phyloP scores from a whole-genome alignment of 2,888 invertebrate genomes.

The Pseudoips prasinana region DNA sequence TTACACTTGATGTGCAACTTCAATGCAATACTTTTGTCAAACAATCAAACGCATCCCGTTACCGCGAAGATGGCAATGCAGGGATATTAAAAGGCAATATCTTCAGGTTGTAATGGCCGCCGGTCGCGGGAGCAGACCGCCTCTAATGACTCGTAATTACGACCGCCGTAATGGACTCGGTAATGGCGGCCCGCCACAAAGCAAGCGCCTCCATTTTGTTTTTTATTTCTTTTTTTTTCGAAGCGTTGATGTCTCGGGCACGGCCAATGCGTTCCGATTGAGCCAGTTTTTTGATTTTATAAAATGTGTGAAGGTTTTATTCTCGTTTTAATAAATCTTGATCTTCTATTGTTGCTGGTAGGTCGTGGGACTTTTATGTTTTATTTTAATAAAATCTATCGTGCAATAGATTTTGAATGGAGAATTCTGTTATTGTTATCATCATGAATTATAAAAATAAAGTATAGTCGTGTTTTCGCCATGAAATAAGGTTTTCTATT shows the following conservation, averaged over 20 bases:
- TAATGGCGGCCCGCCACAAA: conserved; percentile 72
- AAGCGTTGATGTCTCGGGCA: conserved; percentile 44
- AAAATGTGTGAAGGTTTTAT: conserved; percentile 42
- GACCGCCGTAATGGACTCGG: conserved; percentile 65
- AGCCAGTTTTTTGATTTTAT: conserved; percentile 41
- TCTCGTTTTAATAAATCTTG: conserved; percentile 20
- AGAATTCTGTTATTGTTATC: too few species aligned
- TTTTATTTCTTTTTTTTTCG: conserved; percentile 44
- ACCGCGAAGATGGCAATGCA: conserved; percentile 38
- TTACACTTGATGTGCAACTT: too few species aligned
- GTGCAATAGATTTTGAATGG: too few species aligned
- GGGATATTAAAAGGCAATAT: conserved; percentile 71
- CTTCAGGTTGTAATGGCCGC: conserved; percentile 41
- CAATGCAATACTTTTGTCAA: conserved; percentile 10
- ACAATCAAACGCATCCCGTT: conserved; percentile 23
- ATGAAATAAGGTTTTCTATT: too few species aligned
- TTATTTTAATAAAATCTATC: too few species aligned
- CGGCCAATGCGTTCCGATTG: conserved; percentile 43
- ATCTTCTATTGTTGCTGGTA: conserved; percentile 12
- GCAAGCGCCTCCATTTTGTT: conserved; percentile 62
- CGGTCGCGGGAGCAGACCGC: conserved; percentile 51
- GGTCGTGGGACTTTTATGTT: conserved; percentile 4
- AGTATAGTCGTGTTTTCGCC: too few species aligned
- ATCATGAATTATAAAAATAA: too few species aligned
- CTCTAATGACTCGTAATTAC: conserved; percentile 78